Base-by-base conservation (phyloP, 2,113 vertebrate species). In the Nyctibius bracteatus region DNA sequence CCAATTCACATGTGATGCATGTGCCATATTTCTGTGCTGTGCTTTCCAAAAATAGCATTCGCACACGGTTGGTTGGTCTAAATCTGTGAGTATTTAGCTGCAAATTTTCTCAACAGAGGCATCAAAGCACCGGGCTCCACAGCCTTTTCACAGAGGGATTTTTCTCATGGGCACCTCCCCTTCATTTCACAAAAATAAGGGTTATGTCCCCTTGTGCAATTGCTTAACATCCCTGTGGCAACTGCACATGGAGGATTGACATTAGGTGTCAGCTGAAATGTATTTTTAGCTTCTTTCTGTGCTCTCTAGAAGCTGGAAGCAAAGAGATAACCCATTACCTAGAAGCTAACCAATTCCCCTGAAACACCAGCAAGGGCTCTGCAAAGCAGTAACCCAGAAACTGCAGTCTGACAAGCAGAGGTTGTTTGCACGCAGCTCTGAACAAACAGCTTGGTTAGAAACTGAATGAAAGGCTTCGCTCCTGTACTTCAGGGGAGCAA, bases 1-100 rank as follows among this genome's bases (percentile, higher is more conserved):
- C 88, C 83, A 84, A 79, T 96, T 96, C 94, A 92, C 91, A 94
- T 95, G 95, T 94, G 83, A 67, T 94, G 68, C 92, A 89, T 93
- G 92, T 96, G 94, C 86, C 58, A 14, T 70, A 96, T 82, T 92
- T 96, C 86, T 92, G 77, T 87, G 62, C 96, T 66, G 63, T 80
- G 73, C 77, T 72, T 96, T 87, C 95, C 81, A 91, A 92, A 94
- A 94, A 97, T 89, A 96, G 62, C 73, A 43, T 73, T 37, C 81
- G 33, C n/a, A 89, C 5, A 8, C 1, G 19, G 94, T 72, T 96
- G 95, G 96, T 22, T 89, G 68, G 8, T 86, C 89, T 91, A 89
- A 96, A 94, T 87, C 92, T 33, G 12, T 82, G 83, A 85, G 85
- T 44, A 72, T 91, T 91, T 54, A 87, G 92, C 77, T 71, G 46